Percentiles rank a stretch among this genome's conserved stretches.
phyloP scores from a whole-genome alignment of 2,113 vertebrate genomes.

The Actenoides lindsayi region DNA sequence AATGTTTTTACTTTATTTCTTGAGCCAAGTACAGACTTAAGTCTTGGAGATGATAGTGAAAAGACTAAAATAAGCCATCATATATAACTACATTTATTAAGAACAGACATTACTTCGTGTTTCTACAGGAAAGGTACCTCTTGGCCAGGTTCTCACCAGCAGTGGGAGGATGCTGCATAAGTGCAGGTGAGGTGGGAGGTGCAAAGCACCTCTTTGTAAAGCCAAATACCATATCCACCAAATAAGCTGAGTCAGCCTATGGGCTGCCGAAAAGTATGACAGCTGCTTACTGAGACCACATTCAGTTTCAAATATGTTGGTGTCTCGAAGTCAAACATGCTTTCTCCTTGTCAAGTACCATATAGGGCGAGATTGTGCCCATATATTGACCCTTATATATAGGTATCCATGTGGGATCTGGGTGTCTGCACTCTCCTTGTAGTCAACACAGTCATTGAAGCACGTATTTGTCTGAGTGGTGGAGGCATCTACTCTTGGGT shows the following conservation, averaged over 20 bases:
- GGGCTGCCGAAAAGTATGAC: not conserved
- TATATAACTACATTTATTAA: not conserved
- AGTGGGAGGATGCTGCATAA: not conserved
- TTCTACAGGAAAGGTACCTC: not conserved
- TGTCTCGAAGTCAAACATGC: not conserved
- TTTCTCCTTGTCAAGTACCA: not conserved
- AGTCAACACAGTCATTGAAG: not conserved
- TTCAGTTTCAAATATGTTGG: not conserved
- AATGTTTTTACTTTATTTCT: not conserved
- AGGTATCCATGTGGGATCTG: not conserved
- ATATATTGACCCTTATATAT: not conserved
- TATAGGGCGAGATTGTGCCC: accelerated
- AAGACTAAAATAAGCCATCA: not conserved
- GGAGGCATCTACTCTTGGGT: not conserved
- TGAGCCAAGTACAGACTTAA: not conserved
- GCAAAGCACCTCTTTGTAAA: not conserved
- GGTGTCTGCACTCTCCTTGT: not conserved
- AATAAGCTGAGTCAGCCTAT: not conserved
- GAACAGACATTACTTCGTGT: not conserved
- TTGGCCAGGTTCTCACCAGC: not conserved
- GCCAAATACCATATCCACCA: not conserved
- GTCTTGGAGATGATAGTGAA: not conserved
- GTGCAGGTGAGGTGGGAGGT: not conserved
- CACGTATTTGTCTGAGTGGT: not conserved
- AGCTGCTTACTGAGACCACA: not conserved